These are phyloP conservation scores for Coilia nasus DNA, from an alignment of 2,797 vertebrate genomes.

Conservation along the genomic window DNA sequence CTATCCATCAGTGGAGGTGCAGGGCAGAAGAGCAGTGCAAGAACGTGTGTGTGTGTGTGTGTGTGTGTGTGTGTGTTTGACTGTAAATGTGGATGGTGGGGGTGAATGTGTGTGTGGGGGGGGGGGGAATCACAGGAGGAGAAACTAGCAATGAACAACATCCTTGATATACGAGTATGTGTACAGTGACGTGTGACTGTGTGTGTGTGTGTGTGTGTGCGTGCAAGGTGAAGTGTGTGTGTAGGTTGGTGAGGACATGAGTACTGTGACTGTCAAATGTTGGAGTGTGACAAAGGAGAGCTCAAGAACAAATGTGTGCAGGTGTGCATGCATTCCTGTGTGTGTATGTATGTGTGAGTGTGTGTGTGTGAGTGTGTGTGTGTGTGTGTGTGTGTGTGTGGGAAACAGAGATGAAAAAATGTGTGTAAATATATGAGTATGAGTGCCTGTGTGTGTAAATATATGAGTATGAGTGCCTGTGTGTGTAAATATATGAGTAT, in stretches of 20 bases:
- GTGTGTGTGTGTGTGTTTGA: neutral
- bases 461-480: too few species aligned
- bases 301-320: neutral
- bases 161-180: neutral
- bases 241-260: neutral
- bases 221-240: too few species aligned
- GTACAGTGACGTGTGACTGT: neutral
- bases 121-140: neutral
- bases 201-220: neutral
- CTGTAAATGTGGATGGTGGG: neutral
- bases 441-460: too few species aligned
- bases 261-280: neutral
- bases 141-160: neutral
- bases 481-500: too few species aligned
- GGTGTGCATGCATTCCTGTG: too few species aligned
- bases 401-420: neutral
- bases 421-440: too few species aligned
- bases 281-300: conserved; percentile 3
- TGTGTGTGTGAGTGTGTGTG: neutral
- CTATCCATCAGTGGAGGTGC: too few species aligned
- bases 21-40: too few species aligned
- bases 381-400: neutral
- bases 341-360: too few species aligned
- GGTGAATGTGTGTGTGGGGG: neutral
- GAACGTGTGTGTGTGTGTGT: conserved; percentile 18